phyloP scores from a whole-genome alignment of 2,113 vertebrate genomes.

The Sceloporus undulatus region DNA sequence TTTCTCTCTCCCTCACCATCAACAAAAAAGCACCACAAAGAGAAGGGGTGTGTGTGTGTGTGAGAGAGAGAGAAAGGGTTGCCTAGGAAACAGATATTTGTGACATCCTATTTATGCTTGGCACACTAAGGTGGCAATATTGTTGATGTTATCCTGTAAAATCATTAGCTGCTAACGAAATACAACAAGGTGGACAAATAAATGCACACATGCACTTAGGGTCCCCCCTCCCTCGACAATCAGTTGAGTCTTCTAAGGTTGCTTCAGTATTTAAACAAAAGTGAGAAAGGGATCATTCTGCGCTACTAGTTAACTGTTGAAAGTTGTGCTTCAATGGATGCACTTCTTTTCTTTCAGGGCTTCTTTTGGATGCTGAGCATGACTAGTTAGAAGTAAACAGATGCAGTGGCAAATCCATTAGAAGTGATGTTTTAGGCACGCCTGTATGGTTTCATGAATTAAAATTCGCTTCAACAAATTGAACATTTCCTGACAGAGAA shows the following conservation, averaged over 20 bases:
- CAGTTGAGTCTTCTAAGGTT: neutral
- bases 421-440: neutral
- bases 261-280: neutral
- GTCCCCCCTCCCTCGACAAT: fast-evolving
- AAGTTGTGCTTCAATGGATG: neutral
- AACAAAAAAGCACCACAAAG: neutral
- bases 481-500: neutral
- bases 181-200: fast-evolving
- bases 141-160: neutral
- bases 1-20: constrained; percentile 23
- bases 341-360: neutral
- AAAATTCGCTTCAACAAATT: neutral
- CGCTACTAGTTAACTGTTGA: neutral
- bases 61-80: constrained; percentile 57
- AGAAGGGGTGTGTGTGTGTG: constrained; percentile 16
- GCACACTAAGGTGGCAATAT: neutral
- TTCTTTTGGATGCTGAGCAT: neutral
- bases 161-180: neutral
- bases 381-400: too few species aligned
- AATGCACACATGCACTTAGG: fast-evolving
- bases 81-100: constrained; percentile 68
- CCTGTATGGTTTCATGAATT: neutral
- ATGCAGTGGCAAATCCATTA: neutral
- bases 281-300: fast-evolving
- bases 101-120: constrained; percentile 22